Conservation (phyloP, 2,888 invertebrate genomes). For the Loripinus fragilis region DNA sequence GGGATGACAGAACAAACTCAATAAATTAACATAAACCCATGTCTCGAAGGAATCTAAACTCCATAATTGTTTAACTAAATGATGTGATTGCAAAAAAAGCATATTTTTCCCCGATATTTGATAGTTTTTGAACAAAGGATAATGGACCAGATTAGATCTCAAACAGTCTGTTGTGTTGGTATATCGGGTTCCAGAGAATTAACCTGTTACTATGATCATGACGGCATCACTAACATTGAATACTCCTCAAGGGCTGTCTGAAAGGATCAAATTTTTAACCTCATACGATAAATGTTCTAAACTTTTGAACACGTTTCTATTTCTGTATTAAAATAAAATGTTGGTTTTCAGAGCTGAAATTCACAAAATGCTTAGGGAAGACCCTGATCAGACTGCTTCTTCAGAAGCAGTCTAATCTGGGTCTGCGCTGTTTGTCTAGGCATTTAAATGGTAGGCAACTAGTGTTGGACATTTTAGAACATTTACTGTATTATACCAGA, state of each 20-base stretch:
- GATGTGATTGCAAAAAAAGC: background rate
- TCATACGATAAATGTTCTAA: no score
- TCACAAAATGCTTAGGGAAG: no score
- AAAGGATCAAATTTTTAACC: background rate
- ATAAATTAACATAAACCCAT: background rate
- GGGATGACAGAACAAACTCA: no score
- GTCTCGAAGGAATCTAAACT: background rate
- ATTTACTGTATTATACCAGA: no score
- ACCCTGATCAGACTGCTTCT: no score
- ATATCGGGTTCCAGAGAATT: background rate
- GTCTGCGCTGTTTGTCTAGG: no score
- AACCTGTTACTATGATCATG: background rate
- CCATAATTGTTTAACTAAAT: background rate
- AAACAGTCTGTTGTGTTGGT: background rate
- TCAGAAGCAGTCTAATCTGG: no score
- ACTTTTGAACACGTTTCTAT: no score
- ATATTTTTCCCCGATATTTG: background rate
- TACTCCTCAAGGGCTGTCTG: background rate
- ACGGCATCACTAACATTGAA: background rate
- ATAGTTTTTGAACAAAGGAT: background rate
- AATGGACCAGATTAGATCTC: background rate
- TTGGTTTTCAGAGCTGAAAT: no score
- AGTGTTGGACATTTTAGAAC: no score
- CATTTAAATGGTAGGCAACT: no score
- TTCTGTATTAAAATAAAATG: no score